Conservation (phyloP, 1,140 invertebrate species). For the Tachypleus tridentatus region DNA sequence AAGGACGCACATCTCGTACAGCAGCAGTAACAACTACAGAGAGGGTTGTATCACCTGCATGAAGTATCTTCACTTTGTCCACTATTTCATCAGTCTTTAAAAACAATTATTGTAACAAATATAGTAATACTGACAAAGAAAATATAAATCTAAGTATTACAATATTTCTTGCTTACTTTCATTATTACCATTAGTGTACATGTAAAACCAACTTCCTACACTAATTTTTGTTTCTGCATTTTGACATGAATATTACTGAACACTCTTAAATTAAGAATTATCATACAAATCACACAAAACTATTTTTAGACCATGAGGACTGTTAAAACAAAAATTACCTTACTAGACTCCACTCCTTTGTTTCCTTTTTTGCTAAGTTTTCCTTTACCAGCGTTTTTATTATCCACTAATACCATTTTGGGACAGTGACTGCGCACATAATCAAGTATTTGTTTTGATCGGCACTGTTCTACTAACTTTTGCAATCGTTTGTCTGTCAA, state of each 20-base stretch:
- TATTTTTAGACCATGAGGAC: not conserved
- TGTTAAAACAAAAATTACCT: slow-evolving; percentile 14
- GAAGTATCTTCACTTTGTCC: slow-evolving; percentile 38
- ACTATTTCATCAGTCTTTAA: slow-evolving; percentile 9
- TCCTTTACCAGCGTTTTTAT: slow-evolving; percentile 39
- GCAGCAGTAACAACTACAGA: slow-evolving; percentile 43
- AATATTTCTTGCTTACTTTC: too few relatives aligned
- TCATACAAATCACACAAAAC: too few relatives aligned
- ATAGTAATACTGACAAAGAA: not conserved
- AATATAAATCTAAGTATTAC: not conserved
- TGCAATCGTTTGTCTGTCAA: slow-evolving; percentile 53
- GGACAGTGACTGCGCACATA: slow-evolving; percentile 51
- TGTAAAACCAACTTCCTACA: too few relatives aligned
- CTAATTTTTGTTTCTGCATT: too few relatives aligned
- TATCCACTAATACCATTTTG: slow-evolving; percentile 22
- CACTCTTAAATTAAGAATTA: too few relatives aligned
- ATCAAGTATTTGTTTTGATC: slow-evolving; percentile 53
- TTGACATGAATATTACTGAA: too few relatives aligned
- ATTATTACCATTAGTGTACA: too few relatives aligned
- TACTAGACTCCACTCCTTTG: slow-evolving; percentile 26
- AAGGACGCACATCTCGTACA: slow-evolving; percentile 48
- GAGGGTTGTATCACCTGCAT: slow-evolving; percentile 41
- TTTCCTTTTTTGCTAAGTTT: slow-evolving; percentile 28
- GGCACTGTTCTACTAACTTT: slow-evolving; percentile 50
- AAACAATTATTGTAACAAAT: too few relatives aligned